These are phyloP conservation scores for Cuniculus paca DNA, from an alignment of 2,797 vertebrate genomes.

Conservation along the genomic window DNA sequence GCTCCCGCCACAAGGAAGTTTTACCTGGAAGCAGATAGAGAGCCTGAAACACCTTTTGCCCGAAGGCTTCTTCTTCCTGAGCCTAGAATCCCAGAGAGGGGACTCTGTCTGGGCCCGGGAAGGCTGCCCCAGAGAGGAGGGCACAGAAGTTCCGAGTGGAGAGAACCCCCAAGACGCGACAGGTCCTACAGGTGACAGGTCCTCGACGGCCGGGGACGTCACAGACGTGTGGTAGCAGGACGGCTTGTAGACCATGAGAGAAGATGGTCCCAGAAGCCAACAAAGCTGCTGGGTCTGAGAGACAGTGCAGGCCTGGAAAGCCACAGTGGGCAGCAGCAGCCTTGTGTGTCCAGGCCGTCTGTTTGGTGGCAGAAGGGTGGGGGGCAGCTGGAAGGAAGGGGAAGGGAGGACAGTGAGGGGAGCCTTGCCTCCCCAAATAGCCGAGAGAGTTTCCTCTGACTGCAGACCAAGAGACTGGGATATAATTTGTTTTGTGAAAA, in stretches of 20 bases:
- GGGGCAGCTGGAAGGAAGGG: neutral
- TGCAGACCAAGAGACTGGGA: neutral
- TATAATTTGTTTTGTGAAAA: slow-evolving; percentile 25
- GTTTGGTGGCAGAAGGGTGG: neutral
- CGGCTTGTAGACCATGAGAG: neutral
- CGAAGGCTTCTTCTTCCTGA: neutral
- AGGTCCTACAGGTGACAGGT: neutral
- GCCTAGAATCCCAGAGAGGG: neutral
- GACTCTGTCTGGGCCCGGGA: neutral
- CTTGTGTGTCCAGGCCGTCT: neutral
- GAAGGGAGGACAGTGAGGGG: neutral
- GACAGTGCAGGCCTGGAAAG: neutral
- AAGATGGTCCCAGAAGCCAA: neutral
- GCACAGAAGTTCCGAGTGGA: neutral
- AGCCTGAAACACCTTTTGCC: neutral
- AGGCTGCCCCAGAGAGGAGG: neutral
- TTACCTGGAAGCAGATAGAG: neutral
- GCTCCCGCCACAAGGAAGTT: neutral
- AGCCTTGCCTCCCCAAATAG: neutral
- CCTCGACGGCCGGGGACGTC: neutral
- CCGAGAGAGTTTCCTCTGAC: neutral
- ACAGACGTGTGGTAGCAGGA: neutral
- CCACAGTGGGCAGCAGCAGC: too few relatives aligned
- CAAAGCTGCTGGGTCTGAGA: neutral
- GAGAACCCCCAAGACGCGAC: neutral